Percentiles rank a stretch among this genome's conserved stretches.
Conservation (phyloP, 2,888 invertebrate species). For the Prosopocoilus inquinatus region DNA sequence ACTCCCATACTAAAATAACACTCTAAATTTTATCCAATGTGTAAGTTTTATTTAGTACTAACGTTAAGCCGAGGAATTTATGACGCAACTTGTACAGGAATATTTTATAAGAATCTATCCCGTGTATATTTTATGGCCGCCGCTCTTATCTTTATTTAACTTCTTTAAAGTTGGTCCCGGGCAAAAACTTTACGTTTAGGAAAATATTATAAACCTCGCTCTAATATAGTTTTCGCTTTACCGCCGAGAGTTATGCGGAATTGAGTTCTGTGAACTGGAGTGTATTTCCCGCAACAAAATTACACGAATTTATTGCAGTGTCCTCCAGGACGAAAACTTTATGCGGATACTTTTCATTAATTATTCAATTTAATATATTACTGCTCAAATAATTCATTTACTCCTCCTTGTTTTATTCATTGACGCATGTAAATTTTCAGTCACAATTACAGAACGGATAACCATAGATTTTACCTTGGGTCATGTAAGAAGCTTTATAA, state of each 20-base stretch:
- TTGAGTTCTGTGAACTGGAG: background rate
- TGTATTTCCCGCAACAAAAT: background rate
- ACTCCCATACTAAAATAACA: no score
- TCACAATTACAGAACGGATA: no score
- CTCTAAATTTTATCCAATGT: background rate
- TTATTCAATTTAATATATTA: no score
- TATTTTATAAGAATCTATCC: slow-evolving; percentile 14
- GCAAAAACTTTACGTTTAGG: background rate
- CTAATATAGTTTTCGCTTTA: background rate
- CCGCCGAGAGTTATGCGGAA: background rate
- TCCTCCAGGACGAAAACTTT: no score
- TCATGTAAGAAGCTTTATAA: no score
- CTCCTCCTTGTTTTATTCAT: no score
- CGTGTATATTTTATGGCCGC: slow-evolving; percentile 7
- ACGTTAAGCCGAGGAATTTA: slow-evolving; percentile 3
- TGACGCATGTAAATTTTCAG: no score
- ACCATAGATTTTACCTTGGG: no score
- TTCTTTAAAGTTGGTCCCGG: background rate
- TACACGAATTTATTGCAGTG: no score
- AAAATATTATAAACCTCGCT: background rate
- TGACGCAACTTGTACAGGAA: slow-evolving; percentile 6
- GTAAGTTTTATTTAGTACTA: slow-evolving; percentile 5
- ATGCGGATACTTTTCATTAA: no score
- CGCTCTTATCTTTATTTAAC: slow-evolving; percentile 12
- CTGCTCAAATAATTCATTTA: no score